phyloP scores from a whole-genome alignment of 2,888 invertebrate genomes.

The Thecocarcelia acutangulata region DNA sequence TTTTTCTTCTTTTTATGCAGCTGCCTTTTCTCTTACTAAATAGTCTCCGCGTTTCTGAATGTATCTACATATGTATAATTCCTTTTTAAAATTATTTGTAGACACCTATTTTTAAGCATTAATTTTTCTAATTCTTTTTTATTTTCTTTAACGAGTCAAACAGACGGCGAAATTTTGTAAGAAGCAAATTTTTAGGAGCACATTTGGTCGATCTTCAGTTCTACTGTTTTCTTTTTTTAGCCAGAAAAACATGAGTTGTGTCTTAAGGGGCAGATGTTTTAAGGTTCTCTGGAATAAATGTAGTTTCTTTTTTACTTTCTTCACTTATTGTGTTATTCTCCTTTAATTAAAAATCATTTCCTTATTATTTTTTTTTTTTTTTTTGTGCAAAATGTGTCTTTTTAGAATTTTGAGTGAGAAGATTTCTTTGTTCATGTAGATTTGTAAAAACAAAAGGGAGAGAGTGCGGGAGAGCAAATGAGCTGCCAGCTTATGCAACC shows the following conservation, averaged over 20 bases:
- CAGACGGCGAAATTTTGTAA: constrained; percentile 32
- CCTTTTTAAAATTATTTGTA: constrained; percentile 4
- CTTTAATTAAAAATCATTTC: constrained; percentile 44
- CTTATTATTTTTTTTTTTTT: constrained; percentile 19
- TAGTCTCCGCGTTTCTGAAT: too few relatives aligned
- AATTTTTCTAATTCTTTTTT: neutral
- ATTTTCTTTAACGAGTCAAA: constrained; percentile 25
- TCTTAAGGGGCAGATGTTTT: constrained; percentile 46
- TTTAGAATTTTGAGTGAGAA: neutral
- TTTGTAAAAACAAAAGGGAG: neutral
- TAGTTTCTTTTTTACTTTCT: neutral
- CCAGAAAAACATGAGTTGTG: neutral
- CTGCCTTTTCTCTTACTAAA: constrained; percentile 28
- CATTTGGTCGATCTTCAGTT: neutral
- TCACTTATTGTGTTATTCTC: constrained; percentile 3
- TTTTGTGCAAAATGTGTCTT: constrained; percentile 5
- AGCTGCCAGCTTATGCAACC: neutral
- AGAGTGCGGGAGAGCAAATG: neutral
- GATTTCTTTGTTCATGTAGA: neutral
- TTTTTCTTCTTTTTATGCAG: constrained; percentile 41
- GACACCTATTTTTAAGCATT: neutral
- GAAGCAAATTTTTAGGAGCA: constrained; percentile 5
- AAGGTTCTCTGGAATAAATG: constrained; percentile 10
- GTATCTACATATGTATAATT: neutral
- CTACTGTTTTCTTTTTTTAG: constrained; percentile 1